phyloP scores from a whole-genome alignment of 2,113 vertebrate genomes.

The Corythornis madagascariensis region DNA sequence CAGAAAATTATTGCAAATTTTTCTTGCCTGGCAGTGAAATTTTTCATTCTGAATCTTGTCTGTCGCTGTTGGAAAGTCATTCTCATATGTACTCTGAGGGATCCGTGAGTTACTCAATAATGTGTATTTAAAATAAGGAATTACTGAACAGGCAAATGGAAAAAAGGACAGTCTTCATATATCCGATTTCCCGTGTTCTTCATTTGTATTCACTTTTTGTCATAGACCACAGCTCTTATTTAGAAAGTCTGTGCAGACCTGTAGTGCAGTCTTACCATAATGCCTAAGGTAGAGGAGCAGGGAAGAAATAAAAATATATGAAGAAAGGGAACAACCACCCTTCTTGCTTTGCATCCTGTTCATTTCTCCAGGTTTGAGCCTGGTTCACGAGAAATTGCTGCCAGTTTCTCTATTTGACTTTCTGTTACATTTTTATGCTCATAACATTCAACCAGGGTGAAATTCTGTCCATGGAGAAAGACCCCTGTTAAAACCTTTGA shows the following conservation, averaged over 20 bases:
- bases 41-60: constrained; percentile 77
- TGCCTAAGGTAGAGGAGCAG: not conserved
- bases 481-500: not conserved
- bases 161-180: not conserved
- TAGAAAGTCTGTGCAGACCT: not conserved
- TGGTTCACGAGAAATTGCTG: not conserved
- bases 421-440: not conserved
- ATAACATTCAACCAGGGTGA: not conserved
- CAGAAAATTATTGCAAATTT: constrained; percentile 82
- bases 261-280: not conserved
- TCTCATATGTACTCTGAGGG: constrained; percentile 57
- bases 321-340: not conserved
- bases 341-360: not conserved
- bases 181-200: not conserved
- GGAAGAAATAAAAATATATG: not conserved
- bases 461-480: not conserved
- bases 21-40: constrained; percentile 75
- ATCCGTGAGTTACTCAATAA: constrained; percentile 46
- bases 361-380: not conserved
- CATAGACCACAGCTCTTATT: not conserved
- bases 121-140: constrained; percentile 67
- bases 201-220: not conserved
- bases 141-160: constrained; percentile 57
- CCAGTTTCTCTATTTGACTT: not conserved
- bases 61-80: constrained; percentile 66